phyloP scores from a whole-genome alignment of 2,888 invertebrate genomes.

The Prosopocoilus inquinatus region DNA sequence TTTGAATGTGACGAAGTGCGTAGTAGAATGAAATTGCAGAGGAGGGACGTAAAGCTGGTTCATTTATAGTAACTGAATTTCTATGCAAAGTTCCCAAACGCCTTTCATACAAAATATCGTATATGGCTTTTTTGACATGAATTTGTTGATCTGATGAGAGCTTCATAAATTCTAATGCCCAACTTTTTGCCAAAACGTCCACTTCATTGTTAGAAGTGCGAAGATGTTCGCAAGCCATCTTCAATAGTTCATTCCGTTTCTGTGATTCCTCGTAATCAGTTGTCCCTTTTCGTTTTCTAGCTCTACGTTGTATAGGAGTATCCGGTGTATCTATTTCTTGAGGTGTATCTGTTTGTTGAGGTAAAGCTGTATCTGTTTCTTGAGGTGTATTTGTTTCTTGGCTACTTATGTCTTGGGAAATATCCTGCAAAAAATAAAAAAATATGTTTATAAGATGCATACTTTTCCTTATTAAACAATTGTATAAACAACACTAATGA shows the following conservation, averaged over 20 bases:
- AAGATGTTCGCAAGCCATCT: constrained; percentile 1
- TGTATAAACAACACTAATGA: too few species aligned
- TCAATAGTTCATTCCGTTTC: constrained; percentile 1
- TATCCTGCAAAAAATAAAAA: background rate
- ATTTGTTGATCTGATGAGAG: constrained; percentile 5
- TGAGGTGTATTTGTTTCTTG: background rate
- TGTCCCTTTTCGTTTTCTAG: background rate
- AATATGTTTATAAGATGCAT: background rate
- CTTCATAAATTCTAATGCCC: constrained; percentile 7
- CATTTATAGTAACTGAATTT: background rate
- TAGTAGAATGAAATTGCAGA: background rate
- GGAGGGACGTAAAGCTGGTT: background rate
- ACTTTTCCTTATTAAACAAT: background rate
- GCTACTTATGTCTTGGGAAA: background rate
- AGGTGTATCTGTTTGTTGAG: background rate
- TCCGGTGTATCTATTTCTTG: too few species aligned
- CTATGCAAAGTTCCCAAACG: background rate
- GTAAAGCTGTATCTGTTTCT: background rate
- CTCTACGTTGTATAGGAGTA: background rate
- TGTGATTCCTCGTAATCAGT: background rate
- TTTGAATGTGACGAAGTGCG: background rate
- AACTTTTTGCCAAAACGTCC: constrained; percentile 6
- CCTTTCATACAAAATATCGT: constrained; percentile 4
- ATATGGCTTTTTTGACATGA: constrained; percentile 3
- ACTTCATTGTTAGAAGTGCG: constrained; percentile 6